Base-by-base conservation (phyloP, 2,888 invertebrate genomes). In the Cartodere bifasciata region DNA sequence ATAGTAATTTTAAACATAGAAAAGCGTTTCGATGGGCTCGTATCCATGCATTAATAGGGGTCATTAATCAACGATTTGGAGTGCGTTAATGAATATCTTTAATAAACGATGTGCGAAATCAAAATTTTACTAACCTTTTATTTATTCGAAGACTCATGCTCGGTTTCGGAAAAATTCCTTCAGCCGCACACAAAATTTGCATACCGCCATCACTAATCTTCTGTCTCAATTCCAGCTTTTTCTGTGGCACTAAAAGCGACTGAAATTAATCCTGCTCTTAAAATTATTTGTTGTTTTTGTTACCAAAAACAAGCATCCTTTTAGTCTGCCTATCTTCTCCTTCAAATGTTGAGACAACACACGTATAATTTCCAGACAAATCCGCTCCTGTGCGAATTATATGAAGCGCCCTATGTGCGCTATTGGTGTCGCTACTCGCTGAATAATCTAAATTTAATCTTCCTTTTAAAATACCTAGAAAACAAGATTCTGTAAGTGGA, bases 261-360 rank as follows among this genome's bases (percentile, higher is more conserved):
- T 23, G 6, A 7, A 23, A 6, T 10, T 5, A 9, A 7, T 23
- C 10, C 7, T 6, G 5, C 6, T 10, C 6, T 23, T 23, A 23
- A 9, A 7, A 7, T 23, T 23, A 5, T 10, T 6, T 6, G 10
- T 10, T 23, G 10, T 23, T 11, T 16, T 32, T 36, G 72, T 74
- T 61, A 79, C 80, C 76, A 51, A 75, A 78, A 34, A 80, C 71
- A 26, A 74, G 65, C 75, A 81, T 76, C 26, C 64, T 57, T 46
- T 68, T 69, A 20, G 71, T 69, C 51, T 64, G 63, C 23, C 64
- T 62, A 41, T 72, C 74, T 49, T 78, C 78, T 37, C 70, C 68
- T 45, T 63, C 59, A 46, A 75, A 74, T 2, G 77, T 77, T 13
- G 76, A 75, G 10, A 80, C 75, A 13, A 67, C 65, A 47, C 81